Evolutionary conservation across 2,113 vertebrate species (phyloP), one percentile per base, ranked within the genome.

Genomic region (Telmatochromis sp.): DNA sequence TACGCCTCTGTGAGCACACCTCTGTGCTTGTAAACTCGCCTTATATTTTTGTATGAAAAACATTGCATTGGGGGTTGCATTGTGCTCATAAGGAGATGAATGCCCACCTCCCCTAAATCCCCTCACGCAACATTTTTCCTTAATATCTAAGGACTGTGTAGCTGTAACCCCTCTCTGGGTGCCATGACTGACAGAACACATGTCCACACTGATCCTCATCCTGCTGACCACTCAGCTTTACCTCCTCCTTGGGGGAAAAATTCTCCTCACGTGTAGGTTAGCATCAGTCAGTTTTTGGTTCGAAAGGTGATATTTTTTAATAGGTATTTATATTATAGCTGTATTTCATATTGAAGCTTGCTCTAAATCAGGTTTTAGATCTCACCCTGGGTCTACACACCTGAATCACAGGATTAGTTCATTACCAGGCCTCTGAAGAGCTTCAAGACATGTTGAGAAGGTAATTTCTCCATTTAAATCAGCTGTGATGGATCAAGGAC

Each of bases 171-270:
- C 26, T 4, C 75, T 83, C 45, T 47, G 80, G 84, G 83, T 21
- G 12, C 70, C 81, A 6, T 90, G 90, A 95, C 80, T 94, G 94
- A 95, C 94, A 88, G 87, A 84, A 93, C 93, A 95, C 91, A 92
- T 95, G 95, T 94, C 90, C 83, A 63, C 53, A 26, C 91, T 85
- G 88, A 90, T 95, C 90, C 89, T 80, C 80, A 11, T 90, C 87
- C 93, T 91, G 93, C 95, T 94, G 94, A 95, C 93, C 85, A 15
- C 85, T 91, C 91, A 83, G 90, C 75, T 95, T 94, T 88, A 51
- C 47, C 17, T 84, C 80, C 70, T 42, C 81, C 70, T 49, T 19
- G 2, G 6, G 7, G 4, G 15, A 5, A 49, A 78, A 13, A 78
- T 11, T 31, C 3, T 49, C 4, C 15, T 49, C 26, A 31, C 1